A percentile compares a stretch with the other conserved stretches of the same genome.
phyloP scores from a whole-genome alignment of 2,797 vertebrate species.

The Merluccius polli region DNA sequence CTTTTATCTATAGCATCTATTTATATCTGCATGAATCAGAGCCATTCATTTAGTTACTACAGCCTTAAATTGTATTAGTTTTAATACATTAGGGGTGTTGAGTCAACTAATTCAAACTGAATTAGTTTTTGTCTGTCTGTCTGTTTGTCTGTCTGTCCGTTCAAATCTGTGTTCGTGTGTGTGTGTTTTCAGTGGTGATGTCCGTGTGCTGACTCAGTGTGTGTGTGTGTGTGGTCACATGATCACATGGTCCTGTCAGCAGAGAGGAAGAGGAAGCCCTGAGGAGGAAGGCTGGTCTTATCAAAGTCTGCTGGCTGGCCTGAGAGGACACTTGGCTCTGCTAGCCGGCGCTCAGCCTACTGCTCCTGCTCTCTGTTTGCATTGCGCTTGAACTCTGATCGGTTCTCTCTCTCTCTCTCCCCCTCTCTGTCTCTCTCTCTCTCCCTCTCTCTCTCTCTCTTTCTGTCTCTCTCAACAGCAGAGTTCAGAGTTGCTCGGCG shows the following conservation, averaged over 20 bases:
- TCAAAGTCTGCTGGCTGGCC: constrained; percentile 54
- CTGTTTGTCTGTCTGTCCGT: neutral
- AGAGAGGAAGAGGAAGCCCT: constrained; percentile 74
- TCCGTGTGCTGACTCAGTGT: constrained; percentile 62
- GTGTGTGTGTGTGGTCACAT: constrained; percentile 63
- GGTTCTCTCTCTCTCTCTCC: too few relatives aligned
- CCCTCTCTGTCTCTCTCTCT: constrained; percentile 8
- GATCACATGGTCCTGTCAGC: constrained; percentile 76
- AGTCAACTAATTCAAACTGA: too few relatives aligned
- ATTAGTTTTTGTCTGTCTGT: too few relatives aligned
- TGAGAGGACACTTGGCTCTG: constrained; percentile 29
- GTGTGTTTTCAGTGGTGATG: constrained; percentile 4
- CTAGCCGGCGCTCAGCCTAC: constrained; percentile 16
- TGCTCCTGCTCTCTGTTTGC: constrained; percentile 36
- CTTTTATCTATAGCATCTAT: constrained; percentile 12
- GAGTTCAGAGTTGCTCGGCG: constrained; percentile 68
- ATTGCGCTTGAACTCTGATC: constrained; percentile 1
- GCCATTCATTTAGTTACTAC: constrained; percentile 8
- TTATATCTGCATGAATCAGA: neutral
- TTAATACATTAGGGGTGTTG: neutral
- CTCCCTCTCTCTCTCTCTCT: too few relatives aligned
- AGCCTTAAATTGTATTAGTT: neutral
- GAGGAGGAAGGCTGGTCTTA: constrained; percentile 66
- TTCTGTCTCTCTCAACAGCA: constrained; percentile 38
- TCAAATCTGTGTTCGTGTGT: constrained; percentile 43